phyloP scores from a whole-genome alignment of 2,113 vertebrate genomes.

The Carassius carassius region DNA sequence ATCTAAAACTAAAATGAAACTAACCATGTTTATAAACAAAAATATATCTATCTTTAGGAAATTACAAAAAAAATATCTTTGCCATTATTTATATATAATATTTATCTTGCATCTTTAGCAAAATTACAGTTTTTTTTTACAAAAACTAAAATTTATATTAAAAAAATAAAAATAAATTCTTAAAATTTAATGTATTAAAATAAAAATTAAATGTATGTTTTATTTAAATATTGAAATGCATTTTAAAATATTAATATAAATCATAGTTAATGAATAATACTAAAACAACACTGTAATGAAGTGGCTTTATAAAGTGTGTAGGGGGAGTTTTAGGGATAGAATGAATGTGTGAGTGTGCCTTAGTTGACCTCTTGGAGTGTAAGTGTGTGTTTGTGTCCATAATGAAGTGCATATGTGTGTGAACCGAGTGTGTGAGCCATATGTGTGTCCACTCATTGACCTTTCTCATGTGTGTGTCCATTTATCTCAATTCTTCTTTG shows the following conservation, averaged over 20 bases:
- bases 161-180: too few relatives aligned
- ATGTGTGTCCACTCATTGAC: constrained; percentile 43
- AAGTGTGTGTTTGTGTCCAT: constrained; percentile 47
- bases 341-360: constrained; percentile 39
- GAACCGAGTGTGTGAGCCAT: constrained; percentile 40
- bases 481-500: constrained; percentile 37
- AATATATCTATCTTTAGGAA: too few relatives aligned
- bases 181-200: background rate
- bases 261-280: background rate
- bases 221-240: background rate
- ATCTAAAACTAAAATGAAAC: background rate
- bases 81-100: too few relatives aligned
- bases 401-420: constrained; percentile 40
- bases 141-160: too few relatives aligned
- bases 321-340: background rate
- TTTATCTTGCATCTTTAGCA: too few relatives aligned
- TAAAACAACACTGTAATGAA: background rate
- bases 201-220: background rate
- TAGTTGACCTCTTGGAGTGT: constrained; percentile 47
- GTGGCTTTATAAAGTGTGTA: constrained; percentile 17
- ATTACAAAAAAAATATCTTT: too few relatives aligned
- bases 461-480: constrained; percentile 30
- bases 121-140: too few relatives aligned
- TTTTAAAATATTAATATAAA: background rate
- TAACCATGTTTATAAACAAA: too few relatives aligned